Conservation (phyloP, 2,113 vertebrate species). For the Apaloderma vittatum region DNA sequence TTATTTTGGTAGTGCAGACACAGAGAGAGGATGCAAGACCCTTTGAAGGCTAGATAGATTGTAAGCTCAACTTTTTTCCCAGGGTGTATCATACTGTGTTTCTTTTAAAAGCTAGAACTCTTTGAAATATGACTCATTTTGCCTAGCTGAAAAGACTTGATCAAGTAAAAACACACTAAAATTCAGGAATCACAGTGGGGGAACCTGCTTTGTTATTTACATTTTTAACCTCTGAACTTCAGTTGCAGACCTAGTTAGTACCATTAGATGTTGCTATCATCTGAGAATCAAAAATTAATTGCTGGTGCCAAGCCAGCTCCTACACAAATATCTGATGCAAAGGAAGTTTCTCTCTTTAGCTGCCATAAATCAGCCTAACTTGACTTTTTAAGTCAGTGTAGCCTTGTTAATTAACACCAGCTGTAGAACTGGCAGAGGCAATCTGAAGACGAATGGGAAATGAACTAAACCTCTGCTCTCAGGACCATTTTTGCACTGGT, state of each 20-base stretch:
- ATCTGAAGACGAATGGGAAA: not conserved
- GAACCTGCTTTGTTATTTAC: not conserved
- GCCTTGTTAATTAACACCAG: not conserved
- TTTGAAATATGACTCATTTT: not conserved
- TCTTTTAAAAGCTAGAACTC: not conserved
- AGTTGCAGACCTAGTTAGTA: not conserved
- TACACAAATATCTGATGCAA: not conserved
- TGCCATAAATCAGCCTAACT: not conserved
- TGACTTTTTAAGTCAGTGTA: not conserved
- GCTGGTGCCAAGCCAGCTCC: not conserved
- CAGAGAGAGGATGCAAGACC: not conserved
- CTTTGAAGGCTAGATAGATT: not conserved
- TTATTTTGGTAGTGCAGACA: not conserved
- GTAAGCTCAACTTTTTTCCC: not conserved
- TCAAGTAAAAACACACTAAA: not conserved
- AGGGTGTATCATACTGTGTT: accelerated
- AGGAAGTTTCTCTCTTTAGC: not conserved
- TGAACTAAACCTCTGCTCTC: not conserved
- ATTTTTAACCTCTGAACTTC: not conserved
- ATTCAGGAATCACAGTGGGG: not conserved
- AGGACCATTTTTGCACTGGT: not conserved
- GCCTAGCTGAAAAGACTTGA: not conserved
- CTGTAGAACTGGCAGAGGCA: not conserved
- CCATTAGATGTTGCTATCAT: not conserved
- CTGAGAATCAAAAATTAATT: not conserved